phyloP scores from a whole-genome alignment of 2,888 invertebrate species.

The Tipula unca region DNA sequence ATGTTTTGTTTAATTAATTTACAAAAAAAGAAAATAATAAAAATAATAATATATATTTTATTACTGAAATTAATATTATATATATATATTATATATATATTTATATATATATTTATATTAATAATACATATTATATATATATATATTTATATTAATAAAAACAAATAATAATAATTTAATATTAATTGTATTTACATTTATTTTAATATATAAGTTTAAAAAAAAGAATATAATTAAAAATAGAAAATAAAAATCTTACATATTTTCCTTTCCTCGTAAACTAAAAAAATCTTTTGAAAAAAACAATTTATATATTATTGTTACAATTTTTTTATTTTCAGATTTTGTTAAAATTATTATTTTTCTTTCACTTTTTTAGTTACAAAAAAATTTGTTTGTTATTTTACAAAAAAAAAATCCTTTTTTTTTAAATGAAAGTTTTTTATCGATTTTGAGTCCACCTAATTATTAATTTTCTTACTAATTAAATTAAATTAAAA shows the following conservation, averaged over 20 bases:
- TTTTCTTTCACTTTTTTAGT: not conserved
- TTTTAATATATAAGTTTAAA: not conserved
- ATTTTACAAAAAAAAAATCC: not conserved
- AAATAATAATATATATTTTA: conserved; percentile 14
- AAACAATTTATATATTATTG: not conserved
- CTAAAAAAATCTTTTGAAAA: not conserved
- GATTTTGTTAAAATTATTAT: not conserved
- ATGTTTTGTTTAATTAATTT: not conserved
- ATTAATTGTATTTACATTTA: conserved; percentile 14
- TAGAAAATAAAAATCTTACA: not conserved
- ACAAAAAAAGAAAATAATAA: not conserved
- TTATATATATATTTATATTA: not conserved
- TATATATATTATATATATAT: not conserved
- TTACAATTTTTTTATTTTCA: not conserved
- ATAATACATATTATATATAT: not conserved
- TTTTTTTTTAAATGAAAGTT: not conserved
- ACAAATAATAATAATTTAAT: conserved; percentile 4
- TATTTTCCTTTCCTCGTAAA: not conserved
- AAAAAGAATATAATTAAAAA: not conserved
- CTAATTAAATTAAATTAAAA: not conserved
- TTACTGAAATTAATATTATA: not conserved
- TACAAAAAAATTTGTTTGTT: not conserved
- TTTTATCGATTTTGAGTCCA: conserved; percentile 8
- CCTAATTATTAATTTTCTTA: not conserved
- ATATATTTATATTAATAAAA: not conserved